A percentile compares a stretch with the other conserved stretches of the same genome.
phyloP scores from a whole-genome alignment of 30 jellyfish, hydroid and myxozoan genomes.

The Hydractinia echinata region DNA sequence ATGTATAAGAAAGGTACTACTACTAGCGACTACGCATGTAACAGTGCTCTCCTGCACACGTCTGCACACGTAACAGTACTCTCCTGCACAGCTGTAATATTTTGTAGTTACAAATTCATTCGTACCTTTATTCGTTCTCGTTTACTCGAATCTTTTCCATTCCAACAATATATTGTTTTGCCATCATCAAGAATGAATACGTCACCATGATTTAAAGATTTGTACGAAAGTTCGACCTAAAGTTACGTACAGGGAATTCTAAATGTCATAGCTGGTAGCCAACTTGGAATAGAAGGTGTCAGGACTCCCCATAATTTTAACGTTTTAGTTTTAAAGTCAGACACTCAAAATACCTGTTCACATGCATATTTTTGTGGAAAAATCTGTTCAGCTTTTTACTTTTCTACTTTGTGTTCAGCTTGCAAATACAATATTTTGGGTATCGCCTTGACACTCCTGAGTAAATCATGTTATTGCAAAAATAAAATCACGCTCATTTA shows the following conservation, averaged over 20 bases:
- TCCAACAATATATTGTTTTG: constrained; percentile 74
- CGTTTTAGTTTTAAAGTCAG: no score
- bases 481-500: not conserved
- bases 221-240: constrained; percentile 77
- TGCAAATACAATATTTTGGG: not conserved
- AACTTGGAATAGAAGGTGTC: not conserved
- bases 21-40: no score
- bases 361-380: no score
- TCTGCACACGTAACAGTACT: no score
- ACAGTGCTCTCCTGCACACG: no score
- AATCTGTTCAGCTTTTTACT: no score
- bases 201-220: constrained; percentile 87
- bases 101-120: not conserved
- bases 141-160: constrained; percentile 91
- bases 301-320: not conserved
- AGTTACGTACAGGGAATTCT: not conserved
- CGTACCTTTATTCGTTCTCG: constrained; percentile 79
- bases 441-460: not conserved
- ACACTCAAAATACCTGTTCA: no score
- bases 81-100: not conserved
- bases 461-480: no score
- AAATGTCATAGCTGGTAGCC: no score
- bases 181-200: constrained; percentile 93
- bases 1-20: no score
- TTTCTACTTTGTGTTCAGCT: not conserved